phyloP scores from a whole-genome alignment of 2,888 invertebrate genomes.

The Nomada ferruginata region DNA sequence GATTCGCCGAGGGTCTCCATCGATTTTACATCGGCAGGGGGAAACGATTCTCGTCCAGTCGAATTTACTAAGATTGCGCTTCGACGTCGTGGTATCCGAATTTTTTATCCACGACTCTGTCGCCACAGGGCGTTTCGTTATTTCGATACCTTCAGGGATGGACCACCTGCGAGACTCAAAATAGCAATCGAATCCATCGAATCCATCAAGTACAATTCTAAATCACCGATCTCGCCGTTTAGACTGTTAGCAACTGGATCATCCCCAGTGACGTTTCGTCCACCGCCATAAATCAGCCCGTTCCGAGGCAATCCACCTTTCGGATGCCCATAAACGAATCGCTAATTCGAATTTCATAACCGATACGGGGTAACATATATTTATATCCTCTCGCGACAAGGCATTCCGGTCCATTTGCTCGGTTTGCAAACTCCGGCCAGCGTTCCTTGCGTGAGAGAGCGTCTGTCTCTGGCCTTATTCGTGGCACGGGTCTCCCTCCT shows the following conservation, averaged over 20 bases:
- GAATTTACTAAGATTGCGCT: neutral
- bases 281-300: no score
- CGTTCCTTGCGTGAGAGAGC: slow-evolving; percentile 30
- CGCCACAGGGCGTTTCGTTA: no score
- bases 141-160: no score
- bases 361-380: slow-evolving; percentile 44
- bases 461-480: slow-evolving; percentile 56
- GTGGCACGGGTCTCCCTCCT: slow-evolving; percentile 58
- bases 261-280: no score
- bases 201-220: no score
- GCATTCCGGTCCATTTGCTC: slow-evolving; percentile 83
- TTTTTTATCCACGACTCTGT: no score
- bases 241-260: no score
- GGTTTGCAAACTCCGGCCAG: slow-evolving; percentile 82
- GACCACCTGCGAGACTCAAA: no score
- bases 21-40: no score
- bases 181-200: neutral
- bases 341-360: slow-evolving; percentile 47
- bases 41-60: neutral
- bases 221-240: no score
- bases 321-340: neutral
- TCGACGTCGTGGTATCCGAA: no score
- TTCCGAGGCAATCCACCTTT: neutral
- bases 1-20: neutral
- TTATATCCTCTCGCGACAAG: slow-evolving; percentile 51